A percentile compares a stretch with the other conserved stretches of the same genome.
Conservation (phyloP, 2,888 invertebrate species). For the Drosophila kuntzei region DNA sequence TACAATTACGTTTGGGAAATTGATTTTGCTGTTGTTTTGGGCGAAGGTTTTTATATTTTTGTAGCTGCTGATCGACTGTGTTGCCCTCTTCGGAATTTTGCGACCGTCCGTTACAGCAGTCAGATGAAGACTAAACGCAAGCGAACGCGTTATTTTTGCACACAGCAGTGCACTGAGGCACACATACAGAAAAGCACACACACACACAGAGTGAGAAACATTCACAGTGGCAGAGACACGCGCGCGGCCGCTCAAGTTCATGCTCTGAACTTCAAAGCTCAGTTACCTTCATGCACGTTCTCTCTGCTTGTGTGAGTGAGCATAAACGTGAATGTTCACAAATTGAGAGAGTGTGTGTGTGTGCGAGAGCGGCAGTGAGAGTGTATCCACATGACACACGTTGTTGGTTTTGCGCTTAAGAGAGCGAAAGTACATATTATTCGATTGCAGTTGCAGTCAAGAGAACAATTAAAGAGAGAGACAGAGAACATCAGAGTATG, state of each 20-base stretch:
- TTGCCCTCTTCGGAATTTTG: slow-evolving; percentile 55
- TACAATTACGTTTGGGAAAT: slow-evolving; percentile 51
- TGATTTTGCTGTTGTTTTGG: slow-evolving; percentile 41
- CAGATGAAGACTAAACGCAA: slow-evolving; percentile 78
- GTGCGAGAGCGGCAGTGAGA: slow-evolving; percentile 10
- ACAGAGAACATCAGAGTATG: slow-evolving; percentile 13
- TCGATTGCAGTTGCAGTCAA: slow-evolving; percentile 23
- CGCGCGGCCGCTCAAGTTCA: slow-evolving; percentile 75
- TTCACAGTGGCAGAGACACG: slow-evolving; percentile 57
- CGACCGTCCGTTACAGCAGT: slow-evolving; percentile 82
- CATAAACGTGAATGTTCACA: slow-evolving; percentile 13
- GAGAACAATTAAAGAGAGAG: slow-evolving; percentile 15
- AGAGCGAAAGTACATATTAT: slow-evolving; percentile 25
- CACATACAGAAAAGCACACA: slow-evolving; percentile 29
- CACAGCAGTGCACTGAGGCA: slow-evolving; percentile 68
- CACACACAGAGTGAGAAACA: slow-evolving; percentile 7
- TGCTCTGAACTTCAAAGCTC: slow-evolving; percentile 79
- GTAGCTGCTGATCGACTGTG: slow-evolving; percentile 54
- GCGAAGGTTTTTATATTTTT: slow-evolving; percentile 59
- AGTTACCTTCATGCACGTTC: slow-evolving; percentile 69
- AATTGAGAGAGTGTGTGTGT: slow-evolving; percentile 5
- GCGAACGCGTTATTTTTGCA: slow-evolving; percentile 77
- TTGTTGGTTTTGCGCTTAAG: slow-evolving; percentile 30
- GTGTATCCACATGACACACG: slow-evolving; percentile 14
- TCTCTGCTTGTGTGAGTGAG: slow-evolving; percentile 22